Percentiles rank a stretch among this genome's conserved stretches.
These are phyloP conservation scores for Pseudochaenichthys georgianus DNA, from an alignment of 2,797 vertebrate genomes.

Conservation along the genomic window DNA sequence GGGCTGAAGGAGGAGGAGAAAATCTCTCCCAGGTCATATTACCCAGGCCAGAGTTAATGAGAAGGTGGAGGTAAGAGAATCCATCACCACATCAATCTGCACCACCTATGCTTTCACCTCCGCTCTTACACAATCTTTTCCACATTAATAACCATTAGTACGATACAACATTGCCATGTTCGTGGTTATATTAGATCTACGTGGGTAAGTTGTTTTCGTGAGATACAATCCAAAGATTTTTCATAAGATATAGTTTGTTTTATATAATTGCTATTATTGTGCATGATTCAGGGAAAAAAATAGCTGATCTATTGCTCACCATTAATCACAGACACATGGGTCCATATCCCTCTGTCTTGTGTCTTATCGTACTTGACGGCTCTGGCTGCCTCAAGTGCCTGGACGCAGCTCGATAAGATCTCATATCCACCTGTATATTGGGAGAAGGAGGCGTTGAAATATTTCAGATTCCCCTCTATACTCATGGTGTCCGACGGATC, in stretches of 20 bases:
- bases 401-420: conserved; percentile 59
- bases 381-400: conserved; percentile 55
- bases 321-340: conserved; percentile 48
- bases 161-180: conserved; percentile 59
- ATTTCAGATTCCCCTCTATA: conserved; percentile 82
- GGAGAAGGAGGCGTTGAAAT: conserved; percentile 68
- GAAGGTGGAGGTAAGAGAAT: conserved; percentile 84
- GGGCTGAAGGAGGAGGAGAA: conserved; percentile 82
- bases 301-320: conserved; percentile 30
- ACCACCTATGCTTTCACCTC: conserved; percentile 72
- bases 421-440: conserved; percentile 67
- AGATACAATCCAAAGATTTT: neutral
- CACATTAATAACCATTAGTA: conserved; percentile 65
- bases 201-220: conserved; percentile 21
- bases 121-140: conserved; percentile 56
- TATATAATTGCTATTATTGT: conserved; percentile 14
- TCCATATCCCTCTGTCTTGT: conserved; percentile 44
- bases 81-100: conserved; percentile 82
- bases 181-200: conserved; percentile 13
- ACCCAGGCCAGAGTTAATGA: conserved; percentile 84
- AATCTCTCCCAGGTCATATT: conserved; percentile 84
- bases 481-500: conserved; percentile 72
- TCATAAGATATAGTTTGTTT: conserved; percentile 7
- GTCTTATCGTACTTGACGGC: conserved; percentile 46
- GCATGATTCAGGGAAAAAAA: conserved; percentile 30